A percentile compares a stretch with the other conserved stretches of the same genome.
These are phyloP conservation scores for Parambassis ranga DNA, from an alignment of 2,797 vertebrate genomes.

Conservation along the genomic window DNA sequence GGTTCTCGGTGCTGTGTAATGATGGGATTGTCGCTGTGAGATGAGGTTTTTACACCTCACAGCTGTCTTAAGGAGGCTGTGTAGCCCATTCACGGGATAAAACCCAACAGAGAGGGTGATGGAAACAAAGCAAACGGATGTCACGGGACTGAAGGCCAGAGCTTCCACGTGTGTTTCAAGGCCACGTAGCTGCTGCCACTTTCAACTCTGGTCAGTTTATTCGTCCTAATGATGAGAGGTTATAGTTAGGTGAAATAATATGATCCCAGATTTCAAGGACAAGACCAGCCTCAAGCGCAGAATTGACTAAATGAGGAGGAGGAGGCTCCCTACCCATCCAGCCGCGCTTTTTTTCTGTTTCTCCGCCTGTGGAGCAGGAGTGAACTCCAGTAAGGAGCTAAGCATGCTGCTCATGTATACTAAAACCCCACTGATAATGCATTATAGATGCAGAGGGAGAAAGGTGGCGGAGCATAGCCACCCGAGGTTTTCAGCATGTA, in stretches of 20 bases:
- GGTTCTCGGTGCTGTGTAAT: slow-evolving; percentile 63
- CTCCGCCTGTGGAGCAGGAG: slow-evolving; percentile 14
- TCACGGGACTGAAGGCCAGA: slow-evolving; percentile 27
- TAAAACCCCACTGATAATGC: slow-evolving; percentile 62
- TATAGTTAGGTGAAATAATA: slow-evolving; percentile 42
- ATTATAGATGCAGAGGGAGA: slow-evolving; percentile 71
- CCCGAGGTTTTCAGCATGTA: slow-evolving; percentile 47
- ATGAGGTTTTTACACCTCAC: slow-evolving; percentile 58
- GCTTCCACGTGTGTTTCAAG: slow-evolving; percentile 5
- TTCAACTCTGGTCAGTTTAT: slow-evolving; percentile 30
- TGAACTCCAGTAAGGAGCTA: slow-evolving; percentile 33
- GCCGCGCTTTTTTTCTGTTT: slow-evolving; percentile 6
- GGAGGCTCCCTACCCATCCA: slow-evolving; percentile 15
- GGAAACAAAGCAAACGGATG: not conserved
- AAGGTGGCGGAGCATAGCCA: slow-evolving; percentile 35
- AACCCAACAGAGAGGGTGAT: not conserved
- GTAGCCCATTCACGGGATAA: not conserved
- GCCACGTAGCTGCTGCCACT: slow-evolving; percentile 20
- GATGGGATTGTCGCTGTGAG: slow-evolving; percentile 68
- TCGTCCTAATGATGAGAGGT: slow-evolving; percentile 47
- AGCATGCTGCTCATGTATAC: slow-evolving; percentile 66
- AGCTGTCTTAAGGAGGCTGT: slow-evolving; percentile 42
- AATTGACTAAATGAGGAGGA: slow-evolving; percentile 50
- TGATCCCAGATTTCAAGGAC: slow-evolving; percentile 51
- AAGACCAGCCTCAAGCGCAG: slow-evolving; percentile 32